phyloP scores from a whole-genome alignment of 2,113 vertebrate species.

The Perognathus longimembris region DNA sequence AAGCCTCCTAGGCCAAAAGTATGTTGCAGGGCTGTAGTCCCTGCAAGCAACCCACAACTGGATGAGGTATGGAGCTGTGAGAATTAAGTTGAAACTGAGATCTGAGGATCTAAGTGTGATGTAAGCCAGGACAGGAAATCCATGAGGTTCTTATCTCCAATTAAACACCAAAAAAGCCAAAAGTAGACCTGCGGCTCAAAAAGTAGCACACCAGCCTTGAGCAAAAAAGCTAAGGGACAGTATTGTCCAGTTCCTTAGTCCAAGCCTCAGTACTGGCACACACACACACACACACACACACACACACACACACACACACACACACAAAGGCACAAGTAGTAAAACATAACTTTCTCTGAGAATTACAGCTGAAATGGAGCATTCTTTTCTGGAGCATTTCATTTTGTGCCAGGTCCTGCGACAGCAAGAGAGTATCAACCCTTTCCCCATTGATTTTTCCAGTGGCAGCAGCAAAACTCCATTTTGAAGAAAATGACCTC shows the following conservation, averaged over 20 bases:
- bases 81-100: not conserved
- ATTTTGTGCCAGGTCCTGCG: slow-evolving; percentile 40
- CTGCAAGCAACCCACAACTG: not conserved
- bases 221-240: not conserved
- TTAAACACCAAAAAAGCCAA: too few species aligned
- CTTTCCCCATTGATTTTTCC: slow-evolving; percentile 53
- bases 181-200: too few species aligned
- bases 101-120: not conserved
- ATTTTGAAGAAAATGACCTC: slow-evolving; percentile 71
- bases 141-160: too few species aligned
- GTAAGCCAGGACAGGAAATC: too few species aligned
- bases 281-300: too few species aligned
- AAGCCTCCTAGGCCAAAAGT: not conserved
- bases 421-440: slow-evolving; percentile 54
- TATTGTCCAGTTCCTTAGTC: too few species aligned
- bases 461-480: slow-evolving; percentile 56
- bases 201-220: too few species aligned
- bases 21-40: not conserved
- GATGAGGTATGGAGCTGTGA: not conserved
- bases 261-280: too few species aligned
- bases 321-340: not conserved
- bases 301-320: too few species aligned
- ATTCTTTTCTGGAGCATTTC: slow-evolving; percentile 15
- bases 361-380: slow-evolving; percentile 1
- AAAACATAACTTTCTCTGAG: slow-evolving; percentile 35